Base-by-base conservation (phyloP, 2,113 vertebrate species). In the Lamprotornis superbus region DNA sequence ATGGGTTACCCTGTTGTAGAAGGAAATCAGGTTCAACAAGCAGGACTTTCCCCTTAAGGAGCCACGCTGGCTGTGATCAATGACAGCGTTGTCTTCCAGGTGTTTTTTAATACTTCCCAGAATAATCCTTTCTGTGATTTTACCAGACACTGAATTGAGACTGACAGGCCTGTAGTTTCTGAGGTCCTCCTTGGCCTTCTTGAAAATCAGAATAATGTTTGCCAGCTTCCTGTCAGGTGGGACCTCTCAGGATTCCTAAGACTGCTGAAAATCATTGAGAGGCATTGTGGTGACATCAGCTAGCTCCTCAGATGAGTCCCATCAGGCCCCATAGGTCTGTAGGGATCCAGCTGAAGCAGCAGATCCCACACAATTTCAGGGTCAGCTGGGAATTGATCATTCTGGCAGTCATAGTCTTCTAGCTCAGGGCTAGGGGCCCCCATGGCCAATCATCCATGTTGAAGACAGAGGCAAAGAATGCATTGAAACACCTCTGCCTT, bases 401-500 rank as follows among this genome's bases (percentile, higher is more conserved):
- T 63, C 30, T 70, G 0, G 0, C n/a, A 40, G 40, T 47, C 56
- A 24, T 47, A 28, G 23, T 61, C 10, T 28, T 46, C 23, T 25
- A 20, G 47, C 15, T 63, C 49, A 40, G 49, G 40, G 30, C 24
- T 28, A n/a, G 59, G 33, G 40, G 28, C 12, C 15, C 8, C n/a
- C 0, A 0, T 71, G 24, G 40, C 31, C 30, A 8, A 25, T 49
- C 16, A 56, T 42, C 30, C 0, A 0, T 80, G 40, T 35, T 64
- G 76, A 64, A 71, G 42, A 35, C 3, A 5, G 30, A 71, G 16
- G 31, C 21, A 31, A 64, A 49, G 21, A 73, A 57, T 22, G 14
- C 1, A 2, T 73, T 64, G 73, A 73, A 80, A 80, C 21, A 33
- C 22, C 31, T 57, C 22, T 65, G 31, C 27, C 44, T 50, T 73